Evolutionary conservation across 2,797 vertebrate species (phyloP).

Genomic region (Coreius guichenoti): DNA sequence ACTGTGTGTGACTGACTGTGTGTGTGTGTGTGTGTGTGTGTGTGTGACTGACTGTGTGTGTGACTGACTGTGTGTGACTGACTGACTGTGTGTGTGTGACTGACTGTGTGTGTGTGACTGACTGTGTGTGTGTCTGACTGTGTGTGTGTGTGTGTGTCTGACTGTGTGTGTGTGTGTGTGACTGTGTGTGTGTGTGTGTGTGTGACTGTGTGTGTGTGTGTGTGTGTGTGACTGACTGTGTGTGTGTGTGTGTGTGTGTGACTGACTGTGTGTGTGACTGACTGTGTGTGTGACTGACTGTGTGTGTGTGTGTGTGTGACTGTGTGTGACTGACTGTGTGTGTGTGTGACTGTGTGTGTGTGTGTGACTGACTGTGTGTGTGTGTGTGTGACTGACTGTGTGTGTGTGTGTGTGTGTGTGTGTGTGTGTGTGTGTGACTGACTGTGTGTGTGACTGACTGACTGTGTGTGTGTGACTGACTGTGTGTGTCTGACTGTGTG

Average conservation of each 20-base stretch:
- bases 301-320: too few species aligned
- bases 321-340: conserved; percentile 82
- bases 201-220: too few species aligned
- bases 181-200: too few species aligned
- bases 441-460: conserved; percentile 77
- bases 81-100: too few species aligned
- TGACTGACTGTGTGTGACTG: too few species aligned
- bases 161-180: conserved; percentile 60
- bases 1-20: too few species aligned
- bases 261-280: too few species aligned
- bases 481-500: too few species aligned
- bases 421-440: conserved; percentile 83
- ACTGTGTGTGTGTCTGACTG: neutral
- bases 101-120: too few species aligned
- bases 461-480: conserved; percentile 90
- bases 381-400: neutral
- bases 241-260: neutral
- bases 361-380: neutral
- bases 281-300: too few species aligned
- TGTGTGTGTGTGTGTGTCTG: conserved; percentile 1
- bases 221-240: neutral
- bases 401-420: conserved; percentile 68
- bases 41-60: too few species aligned
- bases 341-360: neutral
- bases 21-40: too few species aligned